Evolutionary conservation across 2,797 vertebrate genomes (phyloP).

Genomic region (Urosaurus nigricauda): DNA sequence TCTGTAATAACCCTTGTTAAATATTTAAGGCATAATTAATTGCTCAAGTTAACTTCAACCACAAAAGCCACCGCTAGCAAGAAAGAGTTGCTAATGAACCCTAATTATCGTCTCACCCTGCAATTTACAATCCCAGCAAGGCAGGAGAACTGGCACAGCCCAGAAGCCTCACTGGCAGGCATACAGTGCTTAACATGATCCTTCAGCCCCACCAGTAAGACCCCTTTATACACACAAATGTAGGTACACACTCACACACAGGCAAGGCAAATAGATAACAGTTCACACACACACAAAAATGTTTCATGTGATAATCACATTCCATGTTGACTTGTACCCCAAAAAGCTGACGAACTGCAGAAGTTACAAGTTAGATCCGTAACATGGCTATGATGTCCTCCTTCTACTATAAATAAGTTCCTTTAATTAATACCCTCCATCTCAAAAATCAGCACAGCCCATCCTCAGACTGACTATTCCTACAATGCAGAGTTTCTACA

Average conservation of each 20-base stretch:
- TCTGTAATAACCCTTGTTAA: not conserved
- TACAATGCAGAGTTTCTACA: too few species aligned
- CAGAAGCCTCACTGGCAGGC: not conserved
- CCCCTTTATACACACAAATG: not conserved
- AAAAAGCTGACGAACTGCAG: not conserved
- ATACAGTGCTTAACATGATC: not conserved
- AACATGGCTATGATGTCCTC: too few species aligned
- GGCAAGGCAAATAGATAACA: not conserved
- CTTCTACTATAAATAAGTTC: too few species aligned
- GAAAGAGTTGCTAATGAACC: not conserved
- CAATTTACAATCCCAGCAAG: not conserved
- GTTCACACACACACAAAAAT: not conserved
- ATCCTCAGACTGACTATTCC: too few species aligned
- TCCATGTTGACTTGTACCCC: not conserved
- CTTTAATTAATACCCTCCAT: too few species aligned
- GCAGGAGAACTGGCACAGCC: not conserved
- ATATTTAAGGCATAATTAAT: not conserved
- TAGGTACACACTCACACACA: not conserved
- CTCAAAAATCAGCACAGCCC: too few species aligned
- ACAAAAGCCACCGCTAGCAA: not conserved
- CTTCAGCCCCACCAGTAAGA: not conserved
- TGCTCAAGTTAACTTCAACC: not conserved
- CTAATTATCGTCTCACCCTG: not conserved
- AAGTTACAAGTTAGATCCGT: not conserved
- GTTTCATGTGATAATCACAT: not conserved